A percentile compares a stretch with the other conserved stretches of the same genome.
phyloP scores from a whole-genome alignment of 2,113 vertebrate genomes.

The Cephalopterus ornatus region DNA sequence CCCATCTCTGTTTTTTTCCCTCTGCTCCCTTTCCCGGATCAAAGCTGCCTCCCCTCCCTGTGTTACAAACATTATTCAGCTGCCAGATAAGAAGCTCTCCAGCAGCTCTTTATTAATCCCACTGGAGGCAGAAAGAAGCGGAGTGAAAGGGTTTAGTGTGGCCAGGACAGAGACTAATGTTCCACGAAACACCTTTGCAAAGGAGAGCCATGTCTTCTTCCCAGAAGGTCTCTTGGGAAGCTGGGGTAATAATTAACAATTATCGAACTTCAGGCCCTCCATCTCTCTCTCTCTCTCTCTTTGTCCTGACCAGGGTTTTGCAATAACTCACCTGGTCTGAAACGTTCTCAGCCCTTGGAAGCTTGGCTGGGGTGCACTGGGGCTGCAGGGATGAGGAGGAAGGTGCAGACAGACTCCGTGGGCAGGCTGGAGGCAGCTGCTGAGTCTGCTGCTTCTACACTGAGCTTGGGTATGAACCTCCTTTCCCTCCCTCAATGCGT shows the following conservation, averaged over 20 bases:
- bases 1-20: neutral
- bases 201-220: neutral
- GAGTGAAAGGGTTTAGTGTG: neutral
- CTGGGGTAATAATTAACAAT: slow-evolving; percentile 42
- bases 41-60: slow-evolving; percentile 28
- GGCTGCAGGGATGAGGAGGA: neutral
- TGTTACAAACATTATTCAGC: slow-evolving; percentile 15
- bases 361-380: neutral
- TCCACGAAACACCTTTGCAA: neutral
- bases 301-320: neutral
- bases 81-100: slow-evolving; percentile 39
- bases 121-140: slow-evolving; percentile 9
- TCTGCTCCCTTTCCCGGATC: neutral
- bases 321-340: neutral
- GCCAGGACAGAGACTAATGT: slow-evolving; percentile 34
- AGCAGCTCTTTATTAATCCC: slow-evolving; percentile 59
- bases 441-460: neutral
- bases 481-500: neutral
- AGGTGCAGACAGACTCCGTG: neutral
- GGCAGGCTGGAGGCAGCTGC: neutral
- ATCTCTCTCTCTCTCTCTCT: neutral
- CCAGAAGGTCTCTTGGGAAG: slow-evolving; percentile 1
- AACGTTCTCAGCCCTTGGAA: neutral
- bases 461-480: neutral
- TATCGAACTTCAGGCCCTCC: neutral